These are phyloP conservation scores for Xestia sexstrigata DNA, from an alignment of 2,888 invertebrate genomes.

Conservation along the genomic window DNA sequence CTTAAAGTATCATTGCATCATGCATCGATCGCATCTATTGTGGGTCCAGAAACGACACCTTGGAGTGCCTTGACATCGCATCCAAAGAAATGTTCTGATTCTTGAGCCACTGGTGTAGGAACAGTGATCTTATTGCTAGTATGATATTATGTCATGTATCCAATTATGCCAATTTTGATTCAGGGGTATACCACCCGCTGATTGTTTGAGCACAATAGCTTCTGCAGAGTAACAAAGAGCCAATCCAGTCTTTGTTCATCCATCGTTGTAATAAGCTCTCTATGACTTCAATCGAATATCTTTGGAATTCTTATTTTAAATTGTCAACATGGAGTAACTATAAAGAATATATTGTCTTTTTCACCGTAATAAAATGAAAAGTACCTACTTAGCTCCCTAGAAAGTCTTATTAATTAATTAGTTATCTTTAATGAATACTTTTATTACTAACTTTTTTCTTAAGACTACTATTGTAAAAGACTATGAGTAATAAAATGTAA, in stretches of 20 bases:
- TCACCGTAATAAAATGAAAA: not conserved
- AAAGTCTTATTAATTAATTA: slow-evolving; percentile 17
- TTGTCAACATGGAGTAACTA: not conserved
- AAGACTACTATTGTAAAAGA: too few relatives aligned
- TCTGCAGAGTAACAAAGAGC: not conserved
- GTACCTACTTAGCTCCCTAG: not conserved
- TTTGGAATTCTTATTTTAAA: not conserved
- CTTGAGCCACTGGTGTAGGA: too few relatives aligned
- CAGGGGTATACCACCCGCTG: not conserved
- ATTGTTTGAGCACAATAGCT: not conserved
- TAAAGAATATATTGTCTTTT: not conserved
- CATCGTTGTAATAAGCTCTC: not conserved
- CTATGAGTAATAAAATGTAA: not conserved
- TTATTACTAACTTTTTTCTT: slow-evolving; percentile 3
- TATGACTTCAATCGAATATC: not conserved
- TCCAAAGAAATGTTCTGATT: not conserved
- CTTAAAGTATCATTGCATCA: not conserved
- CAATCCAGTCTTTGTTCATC: not conserved
- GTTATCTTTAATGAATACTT: not conserved
- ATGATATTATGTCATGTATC: not conserved
- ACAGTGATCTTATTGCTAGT: not conserved
- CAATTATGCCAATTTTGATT: not conserved
- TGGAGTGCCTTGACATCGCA: not conserved
- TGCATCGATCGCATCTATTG: not conserved
- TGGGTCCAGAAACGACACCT: not conserved